Conservation (phyloP, 2,113 vertebrate species). For the Oncorhynchus tshawytscha region DNA sequence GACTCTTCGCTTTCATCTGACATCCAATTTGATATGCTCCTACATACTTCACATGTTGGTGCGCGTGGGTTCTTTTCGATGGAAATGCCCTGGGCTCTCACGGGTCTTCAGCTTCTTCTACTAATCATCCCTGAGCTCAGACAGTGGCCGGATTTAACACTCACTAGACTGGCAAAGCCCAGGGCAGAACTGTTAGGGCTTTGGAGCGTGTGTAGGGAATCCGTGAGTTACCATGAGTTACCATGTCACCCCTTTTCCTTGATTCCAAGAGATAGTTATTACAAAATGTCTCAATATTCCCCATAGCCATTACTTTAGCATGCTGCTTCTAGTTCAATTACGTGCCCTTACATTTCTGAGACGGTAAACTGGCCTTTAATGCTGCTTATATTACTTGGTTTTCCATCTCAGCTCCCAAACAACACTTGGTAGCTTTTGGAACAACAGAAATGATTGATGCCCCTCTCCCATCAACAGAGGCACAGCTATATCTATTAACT, state of each 20-base stretch:
- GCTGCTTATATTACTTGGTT: conserved; percentile 9
- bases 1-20: too few relatives aligned
- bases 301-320: too few relatives aligned
- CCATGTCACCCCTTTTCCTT: background rate
- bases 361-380: background rate
- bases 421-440: background rate
- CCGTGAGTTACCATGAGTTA: background rate
- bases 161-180: conserved; percentile 11
- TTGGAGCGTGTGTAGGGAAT: background rate
- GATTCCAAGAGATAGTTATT: background rate
- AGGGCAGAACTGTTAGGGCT: background rate
- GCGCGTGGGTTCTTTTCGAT: too few relatives aligned
- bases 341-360: too few relatives aligned
- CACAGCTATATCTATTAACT: background rate
- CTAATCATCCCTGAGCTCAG: conserved; percentile 40
- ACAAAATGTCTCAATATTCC: too few relatives aligned
- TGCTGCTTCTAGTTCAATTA: too few relatives aligned
- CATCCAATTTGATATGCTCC: too few relatives aligned
- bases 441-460: conserved; percentile 3
- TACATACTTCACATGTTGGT: too few relatives aligned
- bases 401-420: conserved; percentile 20
- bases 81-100: too few relatives aligned
- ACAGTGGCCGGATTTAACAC: conserved; percentile 23
- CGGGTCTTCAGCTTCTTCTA: background rate
- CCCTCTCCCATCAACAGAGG: background rate